phyloP scores from a whole-genome alignment of 2,888 invertebrate species.

The Chamaedrilus cognettii region DNA sequence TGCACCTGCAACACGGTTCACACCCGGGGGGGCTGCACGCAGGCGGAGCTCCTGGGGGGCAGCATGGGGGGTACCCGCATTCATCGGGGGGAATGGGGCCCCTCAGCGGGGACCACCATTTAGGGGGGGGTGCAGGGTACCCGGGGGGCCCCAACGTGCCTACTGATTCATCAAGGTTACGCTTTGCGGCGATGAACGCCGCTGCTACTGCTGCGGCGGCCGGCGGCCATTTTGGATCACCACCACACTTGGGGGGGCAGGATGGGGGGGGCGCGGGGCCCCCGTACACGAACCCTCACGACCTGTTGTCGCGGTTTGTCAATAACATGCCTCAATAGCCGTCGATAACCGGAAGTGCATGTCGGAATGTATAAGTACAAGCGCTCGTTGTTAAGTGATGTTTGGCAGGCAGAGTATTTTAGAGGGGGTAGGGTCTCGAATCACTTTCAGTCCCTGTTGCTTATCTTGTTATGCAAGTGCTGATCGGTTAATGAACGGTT shows the following conservation, averaged over 20 bases:
- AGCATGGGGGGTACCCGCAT: too few species aligned
- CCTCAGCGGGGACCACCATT: not conserved
- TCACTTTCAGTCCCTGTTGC: too few species aligned
- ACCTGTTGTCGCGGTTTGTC: not conserved
- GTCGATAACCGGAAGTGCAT: too few species aligned
- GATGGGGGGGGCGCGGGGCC: not conserved
- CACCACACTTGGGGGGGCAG: too few species aligned
- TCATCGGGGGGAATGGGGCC: not conserved
- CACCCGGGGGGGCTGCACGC: not conserved
- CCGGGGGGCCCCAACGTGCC: not conserved
- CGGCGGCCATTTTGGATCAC: not conserved
- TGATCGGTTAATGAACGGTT: too few species aligned
- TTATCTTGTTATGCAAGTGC: too few species aligned
- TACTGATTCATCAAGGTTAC: not conserved
- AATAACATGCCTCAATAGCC: not conserved
- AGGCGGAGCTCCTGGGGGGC: not conserved
- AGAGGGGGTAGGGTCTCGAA: too few species aligned
- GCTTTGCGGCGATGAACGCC: not conserved
- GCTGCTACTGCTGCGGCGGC: not conserved
- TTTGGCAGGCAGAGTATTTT: too few species aligned
- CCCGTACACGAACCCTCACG: not conserved
- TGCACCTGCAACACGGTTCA: too few species aligned
- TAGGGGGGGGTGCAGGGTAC: not conserved
- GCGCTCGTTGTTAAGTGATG: too few species aligned
- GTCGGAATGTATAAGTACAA: too few species aligned